Percentiles rank a stretch among this genome's conserved stretches.
phyloP scores from a whole-genome alignment of 2,888 invertebrate genomes.

The Eilema caniola region DNA sequence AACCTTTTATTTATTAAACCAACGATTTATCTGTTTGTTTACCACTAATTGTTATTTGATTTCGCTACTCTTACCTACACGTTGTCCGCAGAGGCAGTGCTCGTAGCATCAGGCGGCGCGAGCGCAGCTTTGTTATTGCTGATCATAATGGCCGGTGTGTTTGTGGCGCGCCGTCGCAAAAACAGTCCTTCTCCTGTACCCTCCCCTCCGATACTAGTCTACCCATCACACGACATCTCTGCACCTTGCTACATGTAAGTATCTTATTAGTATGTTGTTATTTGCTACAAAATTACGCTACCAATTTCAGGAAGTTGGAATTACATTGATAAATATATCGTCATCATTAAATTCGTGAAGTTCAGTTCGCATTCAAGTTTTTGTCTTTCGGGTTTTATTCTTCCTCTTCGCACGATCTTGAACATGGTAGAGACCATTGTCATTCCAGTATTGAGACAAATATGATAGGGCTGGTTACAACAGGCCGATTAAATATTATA shows the following conservation, averaged over 20 bases:
- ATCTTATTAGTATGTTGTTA: slow-evolving; percentile 15
- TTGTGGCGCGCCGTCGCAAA: slow-evolving; percentile 80
- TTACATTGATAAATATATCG: too few species aligned
- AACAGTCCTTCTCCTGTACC: slow-evolving; percentile 81
- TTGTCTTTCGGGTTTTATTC: too few species aligned
- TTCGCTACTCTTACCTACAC: slow-evolving; percentile 21
- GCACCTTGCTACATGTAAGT: slow-evolving; percentile 89
- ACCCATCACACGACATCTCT: slow-evolving; percentile 88
- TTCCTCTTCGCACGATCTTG: too few species aligned
- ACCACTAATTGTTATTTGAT: neutral
- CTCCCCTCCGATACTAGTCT: slow-evolving; percentile 88
- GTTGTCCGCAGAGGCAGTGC: slow-evolving; percentile 68
- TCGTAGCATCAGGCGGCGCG: slow-evolving; percentile 81
- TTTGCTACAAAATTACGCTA: neutral
- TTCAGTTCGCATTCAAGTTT: too few species aligned
- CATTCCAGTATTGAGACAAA: too few species aligned
- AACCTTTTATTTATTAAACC: neutral
- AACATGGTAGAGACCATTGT: too few species aligned
- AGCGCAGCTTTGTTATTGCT: slow-evolving; percentile 81
- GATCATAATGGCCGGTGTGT: slow-evolving; percentile 80
- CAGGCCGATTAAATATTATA: too few species aligned
- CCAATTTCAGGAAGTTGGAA: neutral
- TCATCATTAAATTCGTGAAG: too few species aligned
- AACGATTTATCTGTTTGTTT: neutral
- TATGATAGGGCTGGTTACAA: too few species aligned